Percentiles rank a stretch among this genome's conserved stretches.
These are phyloP conservation scores for Leptosomus discolor DNA, from an alignment of 2,113 vertebrate genomes.

Conservation along the genomic window DNA sequence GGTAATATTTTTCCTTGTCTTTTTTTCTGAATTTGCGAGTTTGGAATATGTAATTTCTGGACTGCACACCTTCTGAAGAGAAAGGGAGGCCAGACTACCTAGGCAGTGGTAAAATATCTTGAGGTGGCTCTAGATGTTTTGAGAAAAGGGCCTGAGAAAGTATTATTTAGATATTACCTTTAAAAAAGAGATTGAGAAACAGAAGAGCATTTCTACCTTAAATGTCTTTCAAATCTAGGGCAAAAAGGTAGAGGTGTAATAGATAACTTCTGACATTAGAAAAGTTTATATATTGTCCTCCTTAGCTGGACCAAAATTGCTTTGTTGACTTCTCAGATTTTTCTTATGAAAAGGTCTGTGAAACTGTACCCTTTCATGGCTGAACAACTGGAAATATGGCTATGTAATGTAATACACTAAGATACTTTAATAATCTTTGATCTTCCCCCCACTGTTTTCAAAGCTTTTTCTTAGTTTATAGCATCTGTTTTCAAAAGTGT, in stretches of 20 bases:
- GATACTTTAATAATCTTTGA: not conserved
- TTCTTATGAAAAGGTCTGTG: not conserved
- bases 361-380: not conserved
- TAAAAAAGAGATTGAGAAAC: not conserved
- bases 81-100: not conserved
- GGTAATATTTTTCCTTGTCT: not conserved
- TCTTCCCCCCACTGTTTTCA: not conserved
- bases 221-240: not conserved
- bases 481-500: not conserved
- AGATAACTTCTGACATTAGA: not conserved
- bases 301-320: not conserved
- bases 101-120: not conserved
- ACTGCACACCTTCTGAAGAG: not conserved
- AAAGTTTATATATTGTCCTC: not conserved
- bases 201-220: not conserved
- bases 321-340: not conserved
- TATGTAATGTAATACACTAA: not conserved
- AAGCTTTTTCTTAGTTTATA: not conserved
- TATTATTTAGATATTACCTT: not conserved
- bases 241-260: not conserved
- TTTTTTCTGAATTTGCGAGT: not conserved
- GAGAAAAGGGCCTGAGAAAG: not conserved
- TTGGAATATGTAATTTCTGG: not conserved
- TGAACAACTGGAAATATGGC: not conserved
- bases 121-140: not conserved